Percentiles rank a stretch among this genome's conserved stretches.
These are phyloP conservation scores for Crax fasciolata DNA, from an alignment of 2,797 vertebrate genomes.

Conservation along the genomic window DNA sequence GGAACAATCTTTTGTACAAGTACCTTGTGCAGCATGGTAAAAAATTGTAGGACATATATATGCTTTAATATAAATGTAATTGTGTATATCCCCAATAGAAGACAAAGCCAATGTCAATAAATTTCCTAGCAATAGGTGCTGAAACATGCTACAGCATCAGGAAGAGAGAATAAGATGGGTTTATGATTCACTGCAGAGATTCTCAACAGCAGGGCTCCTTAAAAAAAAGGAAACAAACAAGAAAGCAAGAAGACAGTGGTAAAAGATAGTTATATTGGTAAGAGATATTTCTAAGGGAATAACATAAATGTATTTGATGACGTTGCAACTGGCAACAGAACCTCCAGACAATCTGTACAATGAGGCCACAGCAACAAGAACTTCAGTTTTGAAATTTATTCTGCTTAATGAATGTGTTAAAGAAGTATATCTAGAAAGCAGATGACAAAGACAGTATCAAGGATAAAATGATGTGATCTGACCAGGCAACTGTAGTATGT, in stretches of 20 bases:
- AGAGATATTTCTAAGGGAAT: not conserved
- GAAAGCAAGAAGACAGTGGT: not conserved
- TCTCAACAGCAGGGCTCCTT: not conserved
- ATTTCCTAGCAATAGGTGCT: not conserved
- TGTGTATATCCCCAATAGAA: not conserved
- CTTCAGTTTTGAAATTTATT: not conserved
- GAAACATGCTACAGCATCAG: not conserved
- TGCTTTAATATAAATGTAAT: not conserved
- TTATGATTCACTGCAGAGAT: not conserved
- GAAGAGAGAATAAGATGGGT: not conserved
- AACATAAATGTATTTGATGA: not conserved
- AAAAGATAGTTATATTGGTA: not conserved
- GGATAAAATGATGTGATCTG: not conserved
- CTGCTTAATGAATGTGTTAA: not conserved
- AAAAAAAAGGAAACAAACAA: not conserved
- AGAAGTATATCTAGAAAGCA: constrained; percentile 3
- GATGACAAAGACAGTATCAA: not conserved
- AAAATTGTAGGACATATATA: not conserved
- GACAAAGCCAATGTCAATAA: not conserved
- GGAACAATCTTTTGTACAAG: not conserved
- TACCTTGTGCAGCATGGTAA: not conserved
- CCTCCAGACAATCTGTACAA: not conserved
- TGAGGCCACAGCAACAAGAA: not conserved
- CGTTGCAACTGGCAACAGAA: not conserved
- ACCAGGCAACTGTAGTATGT: not conserved